Conservation (phyloP, 2,797 vertebrate species). For the Triplophysa bombifrons region DNA sequence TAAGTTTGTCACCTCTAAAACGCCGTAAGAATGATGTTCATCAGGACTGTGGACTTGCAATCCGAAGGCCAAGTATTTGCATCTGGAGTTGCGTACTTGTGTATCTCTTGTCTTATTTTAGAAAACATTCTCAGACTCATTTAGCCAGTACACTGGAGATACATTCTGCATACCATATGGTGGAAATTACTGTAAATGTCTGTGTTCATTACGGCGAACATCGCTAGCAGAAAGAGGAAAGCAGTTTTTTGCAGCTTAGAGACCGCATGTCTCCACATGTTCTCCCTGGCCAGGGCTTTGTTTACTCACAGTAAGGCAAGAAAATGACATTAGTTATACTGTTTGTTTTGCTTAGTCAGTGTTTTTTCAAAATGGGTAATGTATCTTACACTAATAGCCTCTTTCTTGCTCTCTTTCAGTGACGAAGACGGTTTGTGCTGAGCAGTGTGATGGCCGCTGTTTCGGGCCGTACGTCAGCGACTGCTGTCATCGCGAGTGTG, state of each 20-base stretch:
- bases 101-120: constrained; percentile 22
- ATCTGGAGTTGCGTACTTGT: neutral
- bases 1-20: neutral
- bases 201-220: constrained; percentile 26
- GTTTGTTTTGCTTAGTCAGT: neutral
- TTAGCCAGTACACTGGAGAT: constrained; percentile 13
- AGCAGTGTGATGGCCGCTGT: constrained; percentile 96
- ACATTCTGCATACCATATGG: constrained; percentile 32
- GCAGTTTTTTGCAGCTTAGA: constrained; percentile 27
- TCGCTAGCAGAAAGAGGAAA: constrained; percentile 40
- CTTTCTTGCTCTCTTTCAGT: constrained; percentile 71
- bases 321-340: constrained; percentile 8
- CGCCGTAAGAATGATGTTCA: neutral
- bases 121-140: constrained; percentile 19
- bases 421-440: constrained; percentile 94
- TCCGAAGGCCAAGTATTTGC: neutral
- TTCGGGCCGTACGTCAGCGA: constrained; percentile 95
- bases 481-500: constrained; percentile 97
- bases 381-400: neutral
- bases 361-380: neutral
- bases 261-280: constrained; percentile 21
- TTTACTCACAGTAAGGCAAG: neutral
- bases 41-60: neutral
- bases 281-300: constrained; percentile 15
- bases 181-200: constrained; percentile 16